Evolutionary conservation across 2,797 vertebrate species (phyloP).

Genomic region (Miichthys miiuy): DNA sequence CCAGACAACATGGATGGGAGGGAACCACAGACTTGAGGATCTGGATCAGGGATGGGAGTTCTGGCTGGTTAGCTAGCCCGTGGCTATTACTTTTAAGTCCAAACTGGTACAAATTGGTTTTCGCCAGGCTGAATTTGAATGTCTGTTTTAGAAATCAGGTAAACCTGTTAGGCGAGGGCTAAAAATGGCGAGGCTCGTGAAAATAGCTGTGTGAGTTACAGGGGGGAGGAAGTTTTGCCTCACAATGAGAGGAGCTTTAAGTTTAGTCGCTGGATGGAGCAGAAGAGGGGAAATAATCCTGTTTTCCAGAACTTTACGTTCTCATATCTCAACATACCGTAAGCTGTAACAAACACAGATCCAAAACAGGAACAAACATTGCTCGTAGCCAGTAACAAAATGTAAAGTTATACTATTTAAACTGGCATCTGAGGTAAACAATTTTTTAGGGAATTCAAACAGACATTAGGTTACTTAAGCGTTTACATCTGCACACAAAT

Average conservation of each 20-base stretch:
- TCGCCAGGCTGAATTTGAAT: conserved; percentile 49
- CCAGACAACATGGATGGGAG: conserved; percentile 75
- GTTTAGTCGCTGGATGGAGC: conserved; percentile 39
- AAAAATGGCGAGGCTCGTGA: conserved; percentile 44
- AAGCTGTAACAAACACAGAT: conserved; percentile 60
- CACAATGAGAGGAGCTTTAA: conserved; percentile 27
- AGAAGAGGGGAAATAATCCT: conserved; percentile 67
- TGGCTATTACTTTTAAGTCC: conserved; percentile 58
- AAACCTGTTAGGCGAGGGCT: conserved; percentile 63
- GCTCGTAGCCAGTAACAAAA: conserved; percentile 61
- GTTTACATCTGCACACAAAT: conserved; percentile 72
- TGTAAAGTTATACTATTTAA: conserved; percentile 75
- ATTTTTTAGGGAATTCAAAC: conserved; percentile 63
- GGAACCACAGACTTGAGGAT: conserved; percentile 66
- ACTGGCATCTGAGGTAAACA: conserved; percentile 72
- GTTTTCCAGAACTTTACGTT: conserved; percentile 73
- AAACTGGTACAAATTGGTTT: conserved; percentile 59
- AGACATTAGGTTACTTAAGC: conserved; percentile 70
- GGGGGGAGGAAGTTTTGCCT: conserved; percentile 38
- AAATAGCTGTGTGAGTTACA: conserved; percentile 52
- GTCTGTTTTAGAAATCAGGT: conserved; percentile 56
- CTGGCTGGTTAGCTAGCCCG: conserved; percentile 56
- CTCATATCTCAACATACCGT: conserved; percentile 61
- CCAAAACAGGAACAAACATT: conserved; percentile 74
- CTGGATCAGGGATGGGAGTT: conserved; percentile 63